Evolutionary conservation across 2,888 invertebrate genomes (phyloP), one percentile per base, ranked within the genome.

Genomic region (Nomada ferruginata): DNA sequence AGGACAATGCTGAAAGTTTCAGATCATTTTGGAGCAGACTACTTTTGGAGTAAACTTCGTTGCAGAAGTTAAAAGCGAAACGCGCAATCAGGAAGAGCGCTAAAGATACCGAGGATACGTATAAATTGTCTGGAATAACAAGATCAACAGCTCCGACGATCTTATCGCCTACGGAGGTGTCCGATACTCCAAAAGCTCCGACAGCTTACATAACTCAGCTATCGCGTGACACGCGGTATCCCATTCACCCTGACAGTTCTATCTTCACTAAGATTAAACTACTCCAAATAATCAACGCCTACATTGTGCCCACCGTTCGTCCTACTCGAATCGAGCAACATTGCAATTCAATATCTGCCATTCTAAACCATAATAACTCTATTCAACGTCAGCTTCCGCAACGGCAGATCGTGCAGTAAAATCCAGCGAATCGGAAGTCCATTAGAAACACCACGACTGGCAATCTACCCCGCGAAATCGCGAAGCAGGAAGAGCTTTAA

Each of bases 101-200:
- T 2, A 9, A 15, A 36, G 20, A 20, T 15, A 15, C 18, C 1
- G 15, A 4, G 15, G 20, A 36, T 15, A 3, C 11, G 11, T n/a
- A 20, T 18, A 20, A 20, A 29, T 42, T 11, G 36, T 15, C 36
- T 5, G 11, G n/a, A 42, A 42, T 18, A 15, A 2, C 53, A 42
- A 55, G 11, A 68, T 23, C 42, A 2, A 42, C 20, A 29, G 29
- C 36, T 20, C 36, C 10, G 13, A 52, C 36, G 50, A 53, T 68
- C 29, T 53, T 65, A 65, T 65, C 65, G 52, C 29, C 18, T 13
- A 65, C 52, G 65, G 13, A 65, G 52, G n/a, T 29, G 65, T 65
- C 50, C 13, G 29, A 29, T 68, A 36, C n/a, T 55, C 23, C 42
- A 23, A 55, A 66, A 42, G 66, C 15, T 23, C 20, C 66, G 36